Evolutionary conservation across 2,888 invertebrate genomes (phyloP), one percentile per base, ranked within the genome.

Genomic region (Sicus ferrugineus): DNA sequence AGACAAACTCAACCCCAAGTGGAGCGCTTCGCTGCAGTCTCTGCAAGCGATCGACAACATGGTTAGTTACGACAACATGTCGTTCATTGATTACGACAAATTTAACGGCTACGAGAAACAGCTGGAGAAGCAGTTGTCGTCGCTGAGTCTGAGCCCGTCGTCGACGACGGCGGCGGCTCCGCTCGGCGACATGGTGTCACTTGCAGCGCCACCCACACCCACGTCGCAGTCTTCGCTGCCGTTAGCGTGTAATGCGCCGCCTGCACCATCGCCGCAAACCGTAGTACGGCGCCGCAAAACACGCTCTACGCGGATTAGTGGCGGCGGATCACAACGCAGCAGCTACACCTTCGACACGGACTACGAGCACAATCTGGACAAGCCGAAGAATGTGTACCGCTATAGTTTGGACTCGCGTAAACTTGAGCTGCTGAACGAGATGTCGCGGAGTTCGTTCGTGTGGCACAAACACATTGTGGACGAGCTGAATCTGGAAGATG

Each of bases 31-130:
- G 0, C 74, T 88, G 71, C 87, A 87, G 73, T 88, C 86, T 11
- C 77, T 89, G 71, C 87, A 88, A 64, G 88, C 88, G 73, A 88
- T 86, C 69, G 88, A 88, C 75, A 85, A 85, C 52, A 86, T 86
- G 84, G 88, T 88, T 72, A 88, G 88, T 79, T 88, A 88, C 77
- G 86, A 87, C 71, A 88, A 88, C 75, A 84, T 88, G 78, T 88
- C 88, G 76, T 88, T 88, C 77, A 86, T 88, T 56, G 86, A 88
- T 77, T 88, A 88, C 73, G 88, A 88, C 75, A 86, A 86, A 69
- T 84, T 88, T 69, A 87, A 88, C 73, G 84, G 85, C 68, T 87
- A 87, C 66, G 85, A 86, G 73, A 81, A 83, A 69, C 81, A 83
- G 52, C 72, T 85, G 61, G 84, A 85, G 64, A 80, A 80, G 3